These are phyloP conservation scores for Anser cygnoides DNA, from an alignment of 2,113 vertebrate genomes.

Conservation along the genomic window DNA sequence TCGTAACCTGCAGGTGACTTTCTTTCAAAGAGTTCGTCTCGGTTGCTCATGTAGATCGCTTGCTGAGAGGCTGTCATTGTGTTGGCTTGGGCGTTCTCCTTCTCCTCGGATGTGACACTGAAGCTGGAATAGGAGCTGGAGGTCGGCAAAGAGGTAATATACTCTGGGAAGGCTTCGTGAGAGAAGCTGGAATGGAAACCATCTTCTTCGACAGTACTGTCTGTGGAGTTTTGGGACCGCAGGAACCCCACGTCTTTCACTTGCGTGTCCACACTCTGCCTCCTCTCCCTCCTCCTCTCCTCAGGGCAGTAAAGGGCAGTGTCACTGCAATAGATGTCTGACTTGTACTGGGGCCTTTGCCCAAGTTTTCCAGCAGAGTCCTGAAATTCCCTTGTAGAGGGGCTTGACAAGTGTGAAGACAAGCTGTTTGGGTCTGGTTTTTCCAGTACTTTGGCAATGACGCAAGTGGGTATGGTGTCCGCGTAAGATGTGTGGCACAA, in stretches of 20 bases:
- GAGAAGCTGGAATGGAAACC: constrained; percentile 86
- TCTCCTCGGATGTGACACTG: constrained; percentile 90
- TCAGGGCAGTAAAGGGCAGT: constrained; percentile 93
- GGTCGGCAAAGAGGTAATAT: constrained; percentile 84
- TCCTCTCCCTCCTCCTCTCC: constrained; percentile 83
- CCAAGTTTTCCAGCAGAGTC: constrained; percentile 80
- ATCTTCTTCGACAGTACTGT: constrained; percentile 87
- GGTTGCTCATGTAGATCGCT: constrained; percentile 87
- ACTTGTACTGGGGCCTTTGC: constrained; percentile 83
- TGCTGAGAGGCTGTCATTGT: constrained; percentile 91
- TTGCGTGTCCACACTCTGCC: constrained; percentile 87
- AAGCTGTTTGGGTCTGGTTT: constrained; percentile 87
- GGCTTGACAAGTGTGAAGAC: constrained; percentile 85
- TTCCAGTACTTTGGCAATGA: constrained; percentile 90
- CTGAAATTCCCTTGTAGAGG: constrained; percentile 77
- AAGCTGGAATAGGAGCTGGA: constrained; percentile 95
- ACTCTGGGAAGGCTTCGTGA: constrained; percentile 83
- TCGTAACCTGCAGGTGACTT: constrained; percentile 82
- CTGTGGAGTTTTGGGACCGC: constrained; percentile 86
- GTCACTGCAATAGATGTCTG: constrained; percentile 92
- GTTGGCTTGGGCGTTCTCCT: constrained; percentile 84
- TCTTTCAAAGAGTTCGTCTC: constrained; percentile 83
- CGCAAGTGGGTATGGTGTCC: constrained; percentile 84
- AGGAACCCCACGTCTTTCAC: constrained; percentile 80
- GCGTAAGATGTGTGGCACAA: constrained; percentile 85